Conservation (phyloP, 2,888 invertebrate genomes). For the Anorthoa munda region DNA sequence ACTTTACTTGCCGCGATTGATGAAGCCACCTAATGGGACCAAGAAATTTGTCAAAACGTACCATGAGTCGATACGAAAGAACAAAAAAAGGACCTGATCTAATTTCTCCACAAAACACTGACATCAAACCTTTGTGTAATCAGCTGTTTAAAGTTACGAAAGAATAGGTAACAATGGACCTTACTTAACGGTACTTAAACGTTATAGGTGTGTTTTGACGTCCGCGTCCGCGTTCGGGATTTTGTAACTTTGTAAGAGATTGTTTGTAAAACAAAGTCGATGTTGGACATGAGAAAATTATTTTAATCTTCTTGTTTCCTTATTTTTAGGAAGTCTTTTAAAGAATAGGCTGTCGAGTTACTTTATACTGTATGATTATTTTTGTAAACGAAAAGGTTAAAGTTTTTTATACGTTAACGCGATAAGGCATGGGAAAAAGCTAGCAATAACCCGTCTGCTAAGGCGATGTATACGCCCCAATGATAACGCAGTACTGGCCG, state of each 20-base stretch:
- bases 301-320: constrained; percentile 46
- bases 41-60: no score
- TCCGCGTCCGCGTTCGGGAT: constrained; percentile 6
- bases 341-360: background rate
- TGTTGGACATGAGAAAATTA: constrained; percentile 38
- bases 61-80: no score
- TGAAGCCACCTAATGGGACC: no score
- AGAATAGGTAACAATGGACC: constrained; percentile 46
- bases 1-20: no score
- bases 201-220: constrained; percentile 50
- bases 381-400: background rate
- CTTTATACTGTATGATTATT: background rate
- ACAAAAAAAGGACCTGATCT: constrained; percentile 14
- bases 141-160: constrained; percentile 50
- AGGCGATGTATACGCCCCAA: no score
- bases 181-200: constrained; percentile 40
- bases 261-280: constrained; percentile 29
- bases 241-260: constrained; percentile 35
- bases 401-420: no score
- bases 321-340: background rate
- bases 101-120: constrained; percentile 17
- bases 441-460: no score
- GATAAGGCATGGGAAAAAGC: no score
- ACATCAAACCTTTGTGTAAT: constrained; percentile 27
- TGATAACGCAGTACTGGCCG: no score